A percentile compares a stretch with the other conserved stretches of the same genome.
These are phyloP conservation scores for Cisticola juncidis DNA, from an alignment of 2,113 vertebrate genomes.

Conservation along the genomic window DNA sequence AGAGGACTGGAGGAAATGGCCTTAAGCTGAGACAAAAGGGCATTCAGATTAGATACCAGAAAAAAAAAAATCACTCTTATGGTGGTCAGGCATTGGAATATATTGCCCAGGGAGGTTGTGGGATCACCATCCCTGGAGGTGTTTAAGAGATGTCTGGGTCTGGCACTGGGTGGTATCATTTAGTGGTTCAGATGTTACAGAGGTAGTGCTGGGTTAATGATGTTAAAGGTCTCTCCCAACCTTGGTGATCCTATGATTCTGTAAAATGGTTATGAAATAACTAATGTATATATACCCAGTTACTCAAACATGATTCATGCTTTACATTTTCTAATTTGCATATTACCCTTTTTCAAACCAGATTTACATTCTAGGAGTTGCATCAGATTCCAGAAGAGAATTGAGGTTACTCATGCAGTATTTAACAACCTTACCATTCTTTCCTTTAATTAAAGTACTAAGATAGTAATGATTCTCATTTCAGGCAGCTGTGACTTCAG, in stretches of 20 bases:
- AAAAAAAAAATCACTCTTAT: neutral
- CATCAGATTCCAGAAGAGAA: neutral
- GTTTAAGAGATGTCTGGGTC: neutral
- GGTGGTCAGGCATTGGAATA: neutral
- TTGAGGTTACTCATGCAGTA: neutral
- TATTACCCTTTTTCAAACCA: neutral
- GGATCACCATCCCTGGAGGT: neutral
- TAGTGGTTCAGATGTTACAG: neutral
- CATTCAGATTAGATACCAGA: neutral
- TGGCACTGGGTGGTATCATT: neutral
- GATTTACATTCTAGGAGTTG: neutral
- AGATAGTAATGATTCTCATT: neutral
- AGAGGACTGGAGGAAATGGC: neutral
- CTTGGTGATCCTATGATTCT: neutral
- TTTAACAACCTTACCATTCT: neutral
- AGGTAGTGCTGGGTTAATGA: neutral
- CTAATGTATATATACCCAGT: neutral
- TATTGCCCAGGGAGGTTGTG: neutral
- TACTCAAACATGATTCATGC: neutral
- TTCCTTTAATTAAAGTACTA: slow-evolving; percentile 20
- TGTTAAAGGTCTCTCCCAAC: neutral
- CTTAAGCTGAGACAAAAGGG: neutral
- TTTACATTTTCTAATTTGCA: neutral
- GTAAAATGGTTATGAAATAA: neutral
- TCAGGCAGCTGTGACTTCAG: neutral